phyloP scores from a whole-genome alignment of 2,888 invertebrate genomes.

The Endotricha flammealis region DNA sequence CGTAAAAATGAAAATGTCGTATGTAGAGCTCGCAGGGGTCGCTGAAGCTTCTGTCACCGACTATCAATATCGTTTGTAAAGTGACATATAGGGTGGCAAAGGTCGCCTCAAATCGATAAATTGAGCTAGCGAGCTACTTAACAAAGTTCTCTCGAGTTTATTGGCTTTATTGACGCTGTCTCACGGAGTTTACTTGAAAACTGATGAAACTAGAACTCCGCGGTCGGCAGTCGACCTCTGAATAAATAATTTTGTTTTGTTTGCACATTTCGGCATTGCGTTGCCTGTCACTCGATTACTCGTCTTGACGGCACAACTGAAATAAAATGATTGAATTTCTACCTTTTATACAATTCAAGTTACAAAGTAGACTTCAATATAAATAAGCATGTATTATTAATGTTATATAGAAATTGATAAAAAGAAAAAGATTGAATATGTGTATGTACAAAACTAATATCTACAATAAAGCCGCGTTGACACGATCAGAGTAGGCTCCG shows the following conservation, averaged over 20 bases:
- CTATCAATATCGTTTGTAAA: conserved; percentile 72
- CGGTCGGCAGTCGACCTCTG: conserved; percentile 16
- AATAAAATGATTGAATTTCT: no score
- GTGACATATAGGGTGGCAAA: conserved; percentile 70
- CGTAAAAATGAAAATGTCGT: neutral
- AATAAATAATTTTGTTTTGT: conserved; percentile 20
- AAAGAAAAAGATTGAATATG: no score
- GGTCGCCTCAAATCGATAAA: conserved; percentile 68
- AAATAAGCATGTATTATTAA: no score
- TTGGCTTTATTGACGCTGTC: conserved; percentile 65
- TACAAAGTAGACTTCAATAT: no score
- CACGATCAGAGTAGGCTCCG: no score
- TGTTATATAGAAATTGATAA: no score
- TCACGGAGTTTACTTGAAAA: conserved; percentile 32
- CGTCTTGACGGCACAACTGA: no score
- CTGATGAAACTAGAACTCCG: conserved; percentile 15
- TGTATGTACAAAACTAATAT: no score
- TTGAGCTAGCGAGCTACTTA: conserved; percentile 64
- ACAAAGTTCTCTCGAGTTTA: conserved; percentile 61
- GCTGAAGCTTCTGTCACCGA: conserved; percentile 58
- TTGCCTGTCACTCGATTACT: neutral
- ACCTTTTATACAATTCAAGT: no score
- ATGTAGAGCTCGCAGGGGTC: conserved; percentile 44
- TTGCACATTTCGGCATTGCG: conserved; percentile 2
- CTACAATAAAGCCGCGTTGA: no score